Conservation (phyloP, 1,140 invertebrate species). For the Drosophila tani region DNA sequence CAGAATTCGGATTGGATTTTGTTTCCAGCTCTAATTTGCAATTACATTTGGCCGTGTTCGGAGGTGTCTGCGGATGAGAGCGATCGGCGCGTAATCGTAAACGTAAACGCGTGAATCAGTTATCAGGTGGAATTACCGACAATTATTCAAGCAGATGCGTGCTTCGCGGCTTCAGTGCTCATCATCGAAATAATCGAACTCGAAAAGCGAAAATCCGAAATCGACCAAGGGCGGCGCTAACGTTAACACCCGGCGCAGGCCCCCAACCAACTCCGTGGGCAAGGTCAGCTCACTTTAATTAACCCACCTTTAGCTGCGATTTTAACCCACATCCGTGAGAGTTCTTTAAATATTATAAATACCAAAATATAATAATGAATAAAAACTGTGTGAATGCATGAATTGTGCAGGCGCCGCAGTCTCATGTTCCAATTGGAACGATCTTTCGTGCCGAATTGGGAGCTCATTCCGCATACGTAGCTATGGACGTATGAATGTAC, state of each 20-base stretch:
- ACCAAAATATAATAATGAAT: not conserved
- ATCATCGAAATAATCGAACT: conserved; percentile 7
- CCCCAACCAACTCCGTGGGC: conserved; percentile 34
- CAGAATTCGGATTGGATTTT: conserved; percentile 13
- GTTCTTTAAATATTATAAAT: conserved; percentile 44
- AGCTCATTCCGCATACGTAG: conserved; percentile 41
- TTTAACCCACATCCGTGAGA: conserved; percentile 36
- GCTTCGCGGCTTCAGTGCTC: conserved; percentile 11
- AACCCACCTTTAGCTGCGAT: conserved; percentile 16
- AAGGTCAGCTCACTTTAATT: conserved; percentile 35
- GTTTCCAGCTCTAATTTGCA: conserved; percentile 20
- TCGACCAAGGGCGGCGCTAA: conserved; percentile 29
- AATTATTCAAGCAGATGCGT: conserved; percentile 12
- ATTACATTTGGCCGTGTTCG: conserved; percentile 43
- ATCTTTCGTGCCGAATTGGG: conserved; percentile 51
- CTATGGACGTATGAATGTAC: not conserved
- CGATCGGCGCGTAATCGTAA: conserved; percentile 1
- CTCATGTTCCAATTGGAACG: conserved; percentile 53
- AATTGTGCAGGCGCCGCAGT: conserved; percentile 35
- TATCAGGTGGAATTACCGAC: conserved; percentile 33
- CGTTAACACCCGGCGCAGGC: not conserved
- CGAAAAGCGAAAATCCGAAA: conserved; percentile 28
- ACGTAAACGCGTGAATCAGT: conserved; percentile 27
- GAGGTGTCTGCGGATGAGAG: conserved; percentile 38
- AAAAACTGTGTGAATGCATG: conserved; percentile 17